Conservation (phyloP, 2,888 invertebrate species). For the Tanytarsus gracilentus region DNA sequence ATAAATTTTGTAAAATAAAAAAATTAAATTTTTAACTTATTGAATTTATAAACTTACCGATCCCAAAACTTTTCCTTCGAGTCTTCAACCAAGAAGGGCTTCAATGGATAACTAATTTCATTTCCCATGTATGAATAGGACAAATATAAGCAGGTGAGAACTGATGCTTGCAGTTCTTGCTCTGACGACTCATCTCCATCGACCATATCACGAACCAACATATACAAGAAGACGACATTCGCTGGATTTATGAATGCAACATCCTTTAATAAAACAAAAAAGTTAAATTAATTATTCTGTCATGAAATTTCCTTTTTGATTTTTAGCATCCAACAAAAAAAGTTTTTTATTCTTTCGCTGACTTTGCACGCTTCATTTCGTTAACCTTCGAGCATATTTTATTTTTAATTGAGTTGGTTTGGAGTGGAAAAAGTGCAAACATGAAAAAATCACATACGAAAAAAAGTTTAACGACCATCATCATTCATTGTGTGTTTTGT, state of each 20-base stretch:
- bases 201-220: conserved; percentile 90
- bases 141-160: conserved; percentile 95
- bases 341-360: not conserved
- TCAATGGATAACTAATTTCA: conserved; percentile 97
- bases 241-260: conserved; percentile 99
- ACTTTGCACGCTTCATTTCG: not conserved
- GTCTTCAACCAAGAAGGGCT: conserved; percentile 96
- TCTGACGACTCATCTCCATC: conserved; percentile 73
- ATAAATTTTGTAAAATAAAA: not conserved
- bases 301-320: not conserved
- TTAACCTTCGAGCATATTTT: not conserved
- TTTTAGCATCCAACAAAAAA: not conserved
- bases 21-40: too few species aligned
- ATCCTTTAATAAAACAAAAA: conserved; percentile 56
- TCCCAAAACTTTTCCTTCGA: conserved; percentile 98
- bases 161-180: conserved; percentile 84
- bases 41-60: too few species aligned
- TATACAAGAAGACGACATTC: conserved; percentile 98
- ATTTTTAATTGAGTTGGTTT: too few species aligned
- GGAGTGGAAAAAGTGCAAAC: not conserved
- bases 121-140: conserved; percentile 99
- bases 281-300: not conserved
- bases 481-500: too few species aligned
- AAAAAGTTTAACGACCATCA: too few species aligned
- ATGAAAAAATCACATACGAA: too few species aligned